Base-by-base conservation (phyloP, 2,888 invertebrate genomes). In the Steinernema carpocapsae region DNA sequence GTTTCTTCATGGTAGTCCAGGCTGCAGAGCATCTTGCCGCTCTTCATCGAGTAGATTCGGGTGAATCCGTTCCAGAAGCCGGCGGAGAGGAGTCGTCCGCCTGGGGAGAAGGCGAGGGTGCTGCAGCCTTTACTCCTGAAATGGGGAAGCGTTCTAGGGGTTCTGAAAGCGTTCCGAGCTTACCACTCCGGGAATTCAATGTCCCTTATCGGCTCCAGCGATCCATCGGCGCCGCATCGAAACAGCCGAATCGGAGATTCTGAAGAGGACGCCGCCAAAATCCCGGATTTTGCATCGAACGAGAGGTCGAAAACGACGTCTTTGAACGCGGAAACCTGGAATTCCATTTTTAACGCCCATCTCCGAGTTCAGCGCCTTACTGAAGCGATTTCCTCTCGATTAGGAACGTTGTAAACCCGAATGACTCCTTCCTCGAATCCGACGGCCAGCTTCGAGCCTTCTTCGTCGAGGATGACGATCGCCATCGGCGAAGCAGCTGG, bases 101-200 rank as follows among this genome's bases (percentile, higher is more conserved):
- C 22, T 10, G 52, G 52, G 12, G 52, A 52, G 12, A 52, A 52
- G 12, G 19, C 3, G 19, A 52, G 12, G 22, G 52, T 22, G 24
- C 52, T 52, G 24, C 52, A 52, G 12, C 52, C 52, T 22, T 52
- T 52, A 22, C 52, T 52, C 52, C 52, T 52, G 24, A n/a, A 52
- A 52, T 4, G 14, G 10, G 43, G 4, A 17, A 17, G 17, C 19
- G 48, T 10, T 10, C 17, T 10, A 48, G n/a, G n/a, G n/a, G n/a
- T n/a, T n/a, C n/a, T n/a, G n/a, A n/a, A n/a, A n/a, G n/a, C n/a
- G n/a, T 10, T 37, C 37, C 10, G 37, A 17, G 22, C 24, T 12
- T 22, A 52, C 52, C 52, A 52, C 22, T 52, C 52, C 4, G 52
- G 22, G 24, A 22, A 52, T n/a, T n/a, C 24, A 12, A 52, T 52